Evolutionary conservation across 2,888 invertebrate genomes (phyloP), one percentile per base, ranked within the genome.

Genomic region (Anarsia innoxiella): DNA sequence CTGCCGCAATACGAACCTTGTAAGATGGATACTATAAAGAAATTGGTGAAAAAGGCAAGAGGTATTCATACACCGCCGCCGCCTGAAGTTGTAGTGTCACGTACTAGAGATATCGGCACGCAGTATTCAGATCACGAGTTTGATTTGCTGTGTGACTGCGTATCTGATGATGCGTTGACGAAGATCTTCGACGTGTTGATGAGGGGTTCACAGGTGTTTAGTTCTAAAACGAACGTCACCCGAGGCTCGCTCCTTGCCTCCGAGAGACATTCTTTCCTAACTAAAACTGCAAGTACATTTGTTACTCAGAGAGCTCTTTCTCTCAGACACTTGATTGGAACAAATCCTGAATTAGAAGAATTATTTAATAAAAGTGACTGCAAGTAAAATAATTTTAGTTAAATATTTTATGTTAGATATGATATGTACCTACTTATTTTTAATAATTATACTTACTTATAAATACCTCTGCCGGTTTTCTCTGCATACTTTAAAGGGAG

Each of bases 1-100:
- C 48, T 80, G 35, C 71, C 67, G 0, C 53, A 74, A 41, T 83
- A 83, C 48, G 65, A 75, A 48, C 48, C 48, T 1, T 77, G 77
- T 48, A 51, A 68, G 3, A 2, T 70, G 0, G 39, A 42, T 9
- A 56, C 52, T 26, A 45, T 82, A 12, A 71, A 66, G 41, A 49
- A 43, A 9, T 42, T 79, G 30, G 72, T 79, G 1, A 60, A 53
- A 31, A 53, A 53, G 16, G 63, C 72, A 0, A 65, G 56, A 40
- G 45, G 59, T 1, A 54, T 48, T 31, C 37, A 10, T 1, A 34
- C 51, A 0, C 48, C 53, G 0, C 41, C 46, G 0, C 51, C 56
- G 1, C 39, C 44, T 8, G 44, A 48, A 1, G 30, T 32, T 1
- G 42, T 42, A 0, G 52, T 53, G 28, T 47, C 68, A 1, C 68